Evolutionary conservation across 30 jellyfish, hydroid and myxozoan species (phyloP), one percentile per base, ranked within the genome.

Genomic region (Cassiopea xamachana): DNA sequence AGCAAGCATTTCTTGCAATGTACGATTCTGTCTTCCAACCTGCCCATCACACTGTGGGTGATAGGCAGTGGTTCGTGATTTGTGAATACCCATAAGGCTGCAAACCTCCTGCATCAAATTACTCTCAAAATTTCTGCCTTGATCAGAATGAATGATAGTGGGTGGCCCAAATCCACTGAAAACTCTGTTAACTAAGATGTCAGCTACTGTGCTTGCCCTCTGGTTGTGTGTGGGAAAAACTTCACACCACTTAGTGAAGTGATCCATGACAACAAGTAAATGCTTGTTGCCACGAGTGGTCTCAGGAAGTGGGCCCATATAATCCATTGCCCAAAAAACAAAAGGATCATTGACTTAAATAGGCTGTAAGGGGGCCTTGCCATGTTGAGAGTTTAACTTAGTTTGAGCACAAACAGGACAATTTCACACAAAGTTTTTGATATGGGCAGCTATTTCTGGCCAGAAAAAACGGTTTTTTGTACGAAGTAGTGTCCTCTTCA

Each of bases 181-280:
- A 59, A 46, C 86, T 67, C 81, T 45, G 88, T 83, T 55, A 46
- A 90, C 97, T 43, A 83, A 83, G 18, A 77, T 69, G 69, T 76
- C 88, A 15, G 97, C 95, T 50, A 91, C 84, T 6, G 94, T 91
- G 27, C 61, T 46, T 16, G 95, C 94, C 69, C 79, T 64, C 45
- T 84, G 91, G 75, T 91, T 86, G n/a, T 76, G 47, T 7, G 89
- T 80, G 46, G 93, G 88, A 58, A 47, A 90, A 39, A 61, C 94
- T 71, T 90, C 93, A 15, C 85, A 49, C 94, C 96, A 89, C 73
- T 73, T 89, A 72, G 96, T 89, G 82, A 81, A 89, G 69, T 90
- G 87, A 69, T 90, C 97, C 87, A 81, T 81, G 69, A 74, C 90
- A 5, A 90, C 97, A 18, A 83, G 87, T 16, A 90, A 48, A 55